Base-by-base conservation (phyloP, 2,888 invertebrate species). In the Myopa tessellatipennis region DNA sequence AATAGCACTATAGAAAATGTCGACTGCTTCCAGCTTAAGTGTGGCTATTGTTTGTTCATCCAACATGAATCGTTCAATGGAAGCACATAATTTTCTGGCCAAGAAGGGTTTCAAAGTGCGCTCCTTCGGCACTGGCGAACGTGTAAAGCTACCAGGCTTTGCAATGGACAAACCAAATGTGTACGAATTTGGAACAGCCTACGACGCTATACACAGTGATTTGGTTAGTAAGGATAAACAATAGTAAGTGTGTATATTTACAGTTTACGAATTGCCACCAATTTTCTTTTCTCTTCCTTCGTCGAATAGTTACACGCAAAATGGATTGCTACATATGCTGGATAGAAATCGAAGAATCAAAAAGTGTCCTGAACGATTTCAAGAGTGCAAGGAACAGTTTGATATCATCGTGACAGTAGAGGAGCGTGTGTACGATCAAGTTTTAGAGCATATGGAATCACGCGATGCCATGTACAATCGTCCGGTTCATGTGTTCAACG, bases 21-120 rank as follows among this genome's bases (percentile, higher is more conserved):
- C 87, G 70, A 45, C 18, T 84, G 83, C 71, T 50, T 84, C 85
- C 68, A 90, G 93, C 84, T 89, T 96, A 84, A 94, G 92, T 85
- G 93, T 99, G 85, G 99, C 99, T 38, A 98, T 99, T 76, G 96
- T 98, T 83, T 99, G 99, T 90, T 99, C 99, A 10, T 98, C 98
- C 86, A 99, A 99, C 89, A 99, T 99, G 97, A 99, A 99, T 88
- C 92, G 99, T 78, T 98, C 98, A 85, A 99, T 99, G 99, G 99
- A 99, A 91, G 99, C 99, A 18, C 99, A 99, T 90, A 96, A 96
- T 78, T 98, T 98, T 90, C 90, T 99, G 71, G 95, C 97, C 77
- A 99, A 99, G 91, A 98, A 98, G 86, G 99, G 99, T 16, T 99
- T 96, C 88, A 94, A 94, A 87, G 98, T 99, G 0, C 93, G 95